A percentile compares a stretch with the other conserved stretches of the same genome.
phyloP scores from a whole-genome alignment of 1,140 invertebrate genomes.

The Trichonephila clavata region DNA sequence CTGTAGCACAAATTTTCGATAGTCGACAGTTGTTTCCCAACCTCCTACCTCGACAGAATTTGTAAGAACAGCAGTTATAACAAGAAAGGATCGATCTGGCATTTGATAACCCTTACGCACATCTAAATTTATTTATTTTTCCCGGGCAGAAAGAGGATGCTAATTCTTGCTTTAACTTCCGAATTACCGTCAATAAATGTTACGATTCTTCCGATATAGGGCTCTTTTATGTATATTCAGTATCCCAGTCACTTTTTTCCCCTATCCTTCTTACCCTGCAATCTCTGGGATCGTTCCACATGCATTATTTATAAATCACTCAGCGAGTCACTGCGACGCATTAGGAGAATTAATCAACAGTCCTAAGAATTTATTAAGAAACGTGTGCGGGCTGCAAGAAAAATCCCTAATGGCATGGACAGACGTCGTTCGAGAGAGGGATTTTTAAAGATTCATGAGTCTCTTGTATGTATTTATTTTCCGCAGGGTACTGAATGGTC shows the following conservation, averaged over 20 bases:
- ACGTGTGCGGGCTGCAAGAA: neutral
- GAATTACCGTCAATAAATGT: neutral
- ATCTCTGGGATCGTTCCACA: neutral
- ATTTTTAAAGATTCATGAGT: constrained; percentile 28
- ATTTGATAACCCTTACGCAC: too few relatives aligned
- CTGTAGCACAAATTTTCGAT: too few relatives aligned
- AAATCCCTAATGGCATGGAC: neutral
- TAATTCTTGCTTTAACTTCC: neutral
- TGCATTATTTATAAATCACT: constrained; percentile 34
- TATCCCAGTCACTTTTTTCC: neutral
- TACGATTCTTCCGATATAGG: neutral
- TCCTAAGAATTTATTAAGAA: constrained; percentile 8
- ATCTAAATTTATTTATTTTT: too few relatives aligned
- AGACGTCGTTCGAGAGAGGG: neutral
- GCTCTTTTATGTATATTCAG: neutral
- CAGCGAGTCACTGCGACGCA: neutral
- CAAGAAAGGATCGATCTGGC: too few relatives aligned
- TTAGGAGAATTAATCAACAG: constrained; percentile 11
- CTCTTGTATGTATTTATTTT: constrained; percentile 23
- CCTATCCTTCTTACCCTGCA: too few relatives aligned
- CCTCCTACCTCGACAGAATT: too few relatives aligned
- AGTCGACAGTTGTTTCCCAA: too few relatives aligned
- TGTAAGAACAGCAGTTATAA: too few relatives aligned
- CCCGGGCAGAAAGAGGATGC: too few relatives aligned
- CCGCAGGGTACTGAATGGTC: neutral